These are phyloP conservation scores for Ornithoptera priamus DNA, from an alignment of 2,888 invertebrate species.

Conservation along the genomic window DNA sequence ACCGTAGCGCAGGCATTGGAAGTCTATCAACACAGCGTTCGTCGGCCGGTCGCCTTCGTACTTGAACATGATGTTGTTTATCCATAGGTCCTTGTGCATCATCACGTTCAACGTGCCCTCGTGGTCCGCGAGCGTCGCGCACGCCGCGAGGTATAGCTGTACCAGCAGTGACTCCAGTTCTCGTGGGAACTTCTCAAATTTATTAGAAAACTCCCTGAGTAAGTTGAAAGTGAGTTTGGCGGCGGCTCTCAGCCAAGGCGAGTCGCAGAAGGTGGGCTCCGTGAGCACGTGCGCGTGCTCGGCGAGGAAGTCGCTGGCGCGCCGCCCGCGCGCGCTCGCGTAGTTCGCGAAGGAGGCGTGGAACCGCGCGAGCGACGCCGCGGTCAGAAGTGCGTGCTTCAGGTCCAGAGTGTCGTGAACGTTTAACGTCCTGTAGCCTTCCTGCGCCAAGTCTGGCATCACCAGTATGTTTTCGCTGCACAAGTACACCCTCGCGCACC, in stretches of 20 bases:
- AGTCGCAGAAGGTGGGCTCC: conserved; percentile 52
- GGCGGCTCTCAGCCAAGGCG: conserved; percentile 52
- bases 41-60: conserved; percentile 48
- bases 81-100: conserved; percentile 66
- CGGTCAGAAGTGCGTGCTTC: conserved; percentile 46
- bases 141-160: conserved; percentile 46
- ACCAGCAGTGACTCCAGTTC: conserved; percentile 46
- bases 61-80: conserved; percentile 64
- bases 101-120: conserved; percentile 56
- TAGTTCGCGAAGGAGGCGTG: conserved; percentile 62
- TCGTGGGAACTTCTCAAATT: conserved; percentile 37
- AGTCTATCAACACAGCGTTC: conserved; percentile 60
- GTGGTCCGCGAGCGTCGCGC: conserved; percentile 47
- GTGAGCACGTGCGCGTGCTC: conserved; percentile 44
- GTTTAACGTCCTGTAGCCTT: conserved; percentile 51
- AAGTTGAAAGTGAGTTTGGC: conserved; percentile 55
- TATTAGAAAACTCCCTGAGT: conserved; percentile 50
- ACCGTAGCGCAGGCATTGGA: conserved; percentile 59
- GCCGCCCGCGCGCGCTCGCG: conserved; percentile 39
- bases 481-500: conserved; percentile 53
- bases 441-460: conserved; percentile 57
- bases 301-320: conserved; percentile 44
- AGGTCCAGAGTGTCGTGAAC: conserved; percentile 46
- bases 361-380: conserved; percentile 54
- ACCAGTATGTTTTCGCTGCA: conserved; percentile 55